A percentile compares a stretch with the other conserved stretches of the same genome.
Evolutionary conservation across 2,797 vertebrate genomes (phyloP).

Genomic region (Chaetophractus vellerosus): DNA sequence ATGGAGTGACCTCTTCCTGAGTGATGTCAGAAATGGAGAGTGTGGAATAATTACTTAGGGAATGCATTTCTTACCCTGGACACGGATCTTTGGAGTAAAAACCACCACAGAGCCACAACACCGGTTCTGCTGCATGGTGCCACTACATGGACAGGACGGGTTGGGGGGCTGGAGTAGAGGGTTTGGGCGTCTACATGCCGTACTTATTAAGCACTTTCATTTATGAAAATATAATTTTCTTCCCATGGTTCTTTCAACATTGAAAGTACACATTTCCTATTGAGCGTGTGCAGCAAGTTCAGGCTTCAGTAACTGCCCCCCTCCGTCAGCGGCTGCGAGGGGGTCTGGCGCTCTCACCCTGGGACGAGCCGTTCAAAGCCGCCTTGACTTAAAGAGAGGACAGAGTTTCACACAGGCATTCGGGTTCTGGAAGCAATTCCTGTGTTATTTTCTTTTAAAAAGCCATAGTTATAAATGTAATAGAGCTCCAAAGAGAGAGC

Average conservation of each 20-base stretch:
- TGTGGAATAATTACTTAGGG: not conserved
- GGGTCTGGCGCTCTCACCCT: not conserved
- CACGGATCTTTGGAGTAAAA: not conserved
- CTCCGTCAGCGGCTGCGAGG: not conserved
- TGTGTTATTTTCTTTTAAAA: constrained; percentile 78
- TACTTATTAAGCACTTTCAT: constrained; percentile 69
- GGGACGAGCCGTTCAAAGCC: not conserved
- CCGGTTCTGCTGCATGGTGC: not conserved
- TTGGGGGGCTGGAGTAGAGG: not conserved
- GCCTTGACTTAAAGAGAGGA: constrained; percentile 51
- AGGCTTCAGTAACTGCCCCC: not conserved
- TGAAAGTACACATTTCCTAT: constrained; percentile 61
- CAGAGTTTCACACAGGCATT: constrained; percentile 46
- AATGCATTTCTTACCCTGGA: not conserved
- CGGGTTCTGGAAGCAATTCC: constrained; percentile 82
- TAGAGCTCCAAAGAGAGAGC: constrained; percentile 59
- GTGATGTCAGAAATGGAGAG: not conserved
- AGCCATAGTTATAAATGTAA: constrained; percentile 65
- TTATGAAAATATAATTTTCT: constrained; percentile 75
- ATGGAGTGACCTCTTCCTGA: not conserved
- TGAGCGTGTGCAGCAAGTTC: not conserved
- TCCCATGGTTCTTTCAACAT: constrained; percentile 71
- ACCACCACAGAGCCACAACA: not conserved
- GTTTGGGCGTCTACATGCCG: not conserved
- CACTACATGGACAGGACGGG: not conserved